Conservation (phyloP, 1,140 invertebrate species). For the Sinonovacula constricta region DNA sequence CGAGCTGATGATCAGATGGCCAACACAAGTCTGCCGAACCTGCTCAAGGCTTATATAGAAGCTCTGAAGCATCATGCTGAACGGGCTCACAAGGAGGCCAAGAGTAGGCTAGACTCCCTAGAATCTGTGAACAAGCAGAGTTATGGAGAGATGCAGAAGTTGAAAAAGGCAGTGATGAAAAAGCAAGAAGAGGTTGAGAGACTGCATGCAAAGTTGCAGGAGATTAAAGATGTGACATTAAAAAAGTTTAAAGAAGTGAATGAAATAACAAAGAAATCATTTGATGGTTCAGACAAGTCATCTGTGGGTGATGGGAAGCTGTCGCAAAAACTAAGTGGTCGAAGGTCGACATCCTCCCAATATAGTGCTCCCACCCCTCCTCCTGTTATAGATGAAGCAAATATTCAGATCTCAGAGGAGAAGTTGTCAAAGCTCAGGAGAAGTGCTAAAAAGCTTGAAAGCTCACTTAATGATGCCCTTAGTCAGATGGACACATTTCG, state of each 20-base stretch:
- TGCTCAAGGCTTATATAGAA: slow-evolving; percentile 42
- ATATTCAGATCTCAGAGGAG: slow-evolving; percentile 67
- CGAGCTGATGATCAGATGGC: slow-evolving; percentile 14
- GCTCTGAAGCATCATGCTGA: slow-evolving; percentile 38
- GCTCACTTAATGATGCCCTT: slow-evolving; percentile 69
- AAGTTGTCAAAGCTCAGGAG: slow-evolving; percentile 63
- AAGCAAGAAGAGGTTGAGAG: slow-evolving; percentile 43
- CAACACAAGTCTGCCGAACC: slow-evolving; percentile 23
- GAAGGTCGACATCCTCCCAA: slow-evolving; percentile 15
- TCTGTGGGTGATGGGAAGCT: too few relatives aligned
- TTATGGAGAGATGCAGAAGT: slow-evolving; percentile 30
- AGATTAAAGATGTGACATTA: slow-evolving; percentile 49
- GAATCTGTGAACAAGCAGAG: slow-evolving; percentile 47
- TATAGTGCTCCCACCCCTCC: slow-evolving; percentile 40
- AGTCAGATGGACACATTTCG: slow-evolving; percentile 65
- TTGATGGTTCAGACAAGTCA: slow-evolving; percentile 23
- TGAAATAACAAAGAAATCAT: slow-evolving; percentile 10
- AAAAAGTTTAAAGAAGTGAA: slow-evolving; percentile 48
- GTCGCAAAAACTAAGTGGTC: background rate
- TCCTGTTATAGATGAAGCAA: slow-evolving; percentile 40
- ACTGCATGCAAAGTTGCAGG: slow-evolving; percentile 46
- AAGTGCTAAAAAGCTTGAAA: slow-evolving; percentile 70
- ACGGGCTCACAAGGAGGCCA: slow-evolving; percentile 26
- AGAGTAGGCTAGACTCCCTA: slow-evolving; percentile 30
- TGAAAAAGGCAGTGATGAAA: slow-evolving; percentile 34